phyloP scores from a whole-genome alignment of 2,113 vertebrate species.

The Strigops habroptila region DNA sequence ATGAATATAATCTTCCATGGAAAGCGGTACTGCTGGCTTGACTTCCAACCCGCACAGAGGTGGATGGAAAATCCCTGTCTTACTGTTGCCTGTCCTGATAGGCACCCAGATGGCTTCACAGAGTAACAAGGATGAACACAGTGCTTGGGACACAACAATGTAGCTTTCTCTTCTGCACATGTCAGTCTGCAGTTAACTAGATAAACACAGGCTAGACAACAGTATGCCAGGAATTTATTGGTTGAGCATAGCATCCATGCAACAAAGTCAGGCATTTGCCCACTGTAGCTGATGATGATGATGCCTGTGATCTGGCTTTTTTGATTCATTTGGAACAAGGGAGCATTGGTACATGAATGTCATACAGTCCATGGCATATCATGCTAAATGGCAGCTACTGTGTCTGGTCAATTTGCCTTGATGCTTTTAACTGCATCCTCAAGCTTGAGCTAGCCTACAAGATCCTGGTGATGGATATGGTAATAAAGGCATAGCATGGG shows the following conservation, averaged over 20 bases:
- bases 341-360: background rate
- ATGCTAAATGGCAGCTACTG: background rate
- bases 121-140: background rate
- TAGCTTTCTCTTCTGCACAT: background rate
- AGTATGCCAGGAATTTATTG: background rate
- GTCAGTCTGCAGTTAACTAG: background rate
- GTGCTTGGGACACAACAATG: background rate
- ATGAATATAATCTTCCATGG: background rate
- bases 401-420: background rate
- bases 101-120: background rate
- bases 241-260: background rate
- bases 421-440: background rate
- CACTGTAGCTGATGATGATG: background rate
- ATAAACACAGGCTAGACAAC: background rate
- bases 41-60: background rate
- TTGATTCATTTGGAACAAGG: background rate
- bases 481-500: background rate
- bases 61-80: background rate
- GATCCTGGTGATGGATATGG: background rate
- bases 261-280: background rate
- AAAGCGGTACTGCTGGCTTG: background rate
- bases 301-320: background rate
- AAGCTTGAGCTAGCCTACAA: background rate
- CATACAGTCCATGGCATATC: rapidly evolving
- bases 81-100: background rate